Conservation (phyloP, 2,888 invertebrate species). For the Pristionchus exspectatus region DNA sequence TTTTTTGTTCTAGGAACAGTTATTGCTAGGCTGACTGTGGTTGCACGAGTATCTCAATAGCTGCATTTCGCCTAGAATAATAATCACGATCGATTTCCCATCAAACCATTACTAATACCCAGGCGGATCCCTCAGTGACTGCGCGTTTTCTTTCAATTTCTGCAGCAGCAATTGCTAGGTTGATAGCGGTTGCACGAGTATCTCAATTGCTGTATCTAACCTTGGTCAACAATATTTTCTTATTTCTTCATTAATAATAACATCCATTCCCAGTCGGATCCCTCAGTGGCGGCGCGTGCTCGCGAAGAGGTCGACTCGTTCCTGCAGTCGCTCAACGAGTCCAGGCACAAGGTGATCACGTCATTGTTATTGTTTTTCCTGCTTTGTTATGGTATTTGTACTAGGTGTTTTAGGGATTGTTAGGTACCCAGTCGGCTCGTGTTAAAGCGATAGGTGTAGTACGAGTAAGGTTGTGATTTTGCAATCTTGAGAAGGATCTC, state of each 20-base stretch:
- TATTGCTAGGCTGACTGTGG: too few species aligned
- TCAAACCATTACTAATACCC: too few species aligned
- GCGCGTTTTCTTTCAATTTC: neutral
- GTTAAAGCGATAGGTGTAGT: too few species aligned
- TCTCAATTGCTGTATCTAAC: too few species aligned
- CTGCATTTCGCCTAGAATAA: neutral
- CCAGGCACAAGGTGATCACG: neutral
- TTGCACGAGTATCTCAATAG: neutral
- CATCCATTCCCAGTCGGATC: neutral
- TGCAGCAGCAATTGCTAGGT: too few species aligned
- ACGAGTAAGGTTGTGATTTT: too few species aligned
- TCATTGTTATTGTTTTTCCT: neutral
- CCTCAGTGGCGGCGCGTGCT: neutral
- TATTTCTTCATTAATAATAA: neutral
- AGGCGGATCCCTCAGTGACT: neutral
- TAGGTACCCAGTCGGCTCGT: too few species aligned
- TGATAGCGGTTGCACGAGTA: too few species aligned
- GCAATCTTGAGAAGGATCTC: too few species aligned
- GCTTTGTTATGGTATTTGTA: neutral
- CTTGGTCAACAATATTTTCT: too few species aligned
- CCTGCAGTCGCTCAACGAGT: slow-evolving; percentile 6
- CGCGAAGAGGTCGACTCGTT: slow-evolving; percentile 27
- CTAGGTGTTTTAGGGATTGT: neutral
- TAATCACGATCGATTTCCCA: neutral
- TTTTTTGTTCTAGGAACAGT: too few species aligned